Base-by-base conservation (phyloP, 2,113 vertebrate genomes). In the Sisor rabdophorus region DNA sequence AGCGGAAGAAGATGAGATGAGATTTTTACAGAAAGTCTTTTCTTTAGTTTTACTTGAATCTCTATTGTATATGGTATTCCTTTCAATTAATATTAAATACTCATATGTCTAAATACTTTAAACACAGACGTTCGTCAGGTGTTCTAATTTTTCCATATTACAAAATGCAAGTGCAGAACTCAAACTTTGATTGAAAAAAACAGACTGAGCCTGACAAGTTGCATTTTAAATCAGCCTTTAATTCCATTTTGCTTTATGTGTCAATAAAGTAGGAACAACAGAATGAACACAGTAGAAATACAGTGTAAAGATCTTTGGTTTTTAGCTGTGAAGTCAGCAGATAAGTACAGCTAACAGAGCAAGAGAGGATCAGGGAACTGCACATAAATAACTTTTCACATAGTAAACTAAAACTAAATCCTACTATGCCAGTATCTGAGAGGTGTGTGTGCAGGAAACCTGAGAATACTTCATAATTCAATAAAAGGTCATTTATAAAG, bases 161-260 rank as follows among this genome's bases (percentile, higher is more conserved):
- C 32, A 4, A 36, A 4, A 36, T 36, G 50, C n/a, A 22, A 28
- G 16, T 20, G 16, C 5, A 52, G 13, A 11, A 67, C 9, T 48
- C 20, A 28, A 2, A 24, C 19, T 50, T 26, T 47, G 12, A 59
- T 22, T 48, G 26, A 7, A n/a, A 53, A 36, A 36, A 53, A 79
- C 40, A 78, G 74, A 63, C 79, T 68, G 59, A 82, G 4, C 68
- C 28, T 11, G 20, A 64, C 70, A 4, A n/a, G 24, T 64, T 76
- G 53, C 80, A 73, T 79, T n/a, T n/a, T 79, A 82, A 81, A 85
- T 53, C 52, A 86, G 56, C 84, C 87, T 79, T 91, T 90, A 87
- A 88, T 90, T 81, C 87, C 82, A 80, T 79, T 84, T 80, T 68
- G 85, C 86, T 86, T 83, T 86, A 78, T 64, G 72, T 73, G 83